Conservation (phyloP, 2,797 vertebrate genomes). For the Hydrophis major region DNA sequence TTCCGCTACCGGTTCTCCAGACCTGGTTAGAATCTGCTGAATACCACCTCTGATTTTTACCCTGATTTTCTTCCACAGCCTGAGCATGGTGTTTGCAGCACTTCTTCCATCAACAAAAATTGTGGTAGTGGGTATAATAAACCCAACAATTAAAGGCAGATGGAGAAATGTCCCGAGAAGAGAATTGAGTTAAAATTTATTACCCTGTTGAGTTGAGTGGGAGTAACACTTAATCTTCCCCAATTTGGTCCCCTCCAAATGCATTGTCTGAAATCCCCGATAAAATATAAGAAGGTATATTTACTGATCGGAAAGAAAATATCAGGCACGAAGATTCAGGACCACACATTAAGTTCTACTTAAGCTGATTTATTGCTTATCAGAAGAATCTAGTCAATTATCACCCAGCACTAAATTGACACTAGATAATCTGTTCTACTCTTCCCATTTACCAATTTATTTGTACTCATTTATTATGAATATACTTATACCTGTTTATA, state of each 20-base stretch:
- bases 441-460: no score
- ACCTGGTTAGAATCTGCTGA: no score
- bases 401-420: no score
- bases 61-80: neutral
- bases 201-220: neutral
- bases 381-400: no score
- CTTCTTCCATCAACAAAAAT: neutral
- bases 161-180: neutral
- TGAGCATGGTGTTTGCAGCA: neutral
- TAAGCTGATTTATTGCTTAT: neutral
- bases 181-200: neutral
- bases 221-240: neutral
- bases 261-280: no score
- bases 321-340: neutral
- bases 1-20: no score
- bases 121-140: neutral
- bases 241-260: neutral
- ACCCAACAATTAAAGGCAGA: neutral
- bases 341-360: neutral
- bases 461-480: no score
- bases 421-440: no score
- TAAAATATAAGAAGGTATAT: neutral
- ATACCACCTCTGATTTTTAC: neutral
- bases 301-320: neutral
- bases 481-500: no score